phyloP scores from a whole-genome alignment of 2,797 vertebrate genomes.

The Acropternis orthonyx region DNA sequence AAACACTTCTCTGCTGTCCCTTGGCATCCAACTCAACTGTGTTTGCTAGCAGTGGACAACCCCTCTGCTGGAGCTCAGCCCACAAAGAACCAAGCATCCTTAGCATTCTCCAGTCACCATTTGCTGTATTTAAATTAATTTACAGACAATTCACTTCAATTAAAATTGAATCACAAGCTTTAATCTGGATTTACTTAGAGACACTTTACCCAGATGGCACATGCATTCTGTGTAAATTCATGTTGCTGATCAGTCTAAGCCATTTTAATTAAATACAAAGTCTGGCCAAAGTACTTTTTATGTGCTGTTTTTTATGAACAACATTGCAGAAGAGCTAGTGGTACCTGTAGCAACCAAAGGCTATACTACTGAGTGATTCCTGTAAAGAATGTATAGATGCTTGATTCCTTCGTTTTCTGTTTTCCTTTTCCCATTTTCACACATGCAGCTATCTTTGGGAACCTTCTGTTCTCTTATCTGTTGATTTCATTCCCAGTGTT shows the following conservation, averaged over 20 bases:
- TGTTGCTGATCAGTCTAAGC: neutral
- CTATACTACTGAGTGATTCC: neutral
- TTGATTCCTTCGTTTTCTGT: neutral
- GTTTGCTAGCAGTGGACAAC: neutral
- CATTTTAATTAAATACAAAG: conserved; percentile 7
- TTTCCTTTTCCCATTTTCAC: neutral
- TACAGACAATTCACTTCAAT: neutral
- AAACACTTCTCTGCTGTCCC: neutral
- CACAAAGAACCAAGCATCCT: neutral
- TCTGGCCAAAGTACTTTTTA: neutral
- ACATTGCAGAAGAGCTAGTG: neutral
- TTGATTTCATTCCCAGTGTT: neutral
- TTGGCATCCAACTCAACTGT: neutral
- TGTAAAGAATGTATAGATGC: neutral
- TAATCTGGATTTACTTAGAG: neutral
- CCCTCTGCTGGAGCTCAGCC: neutral
- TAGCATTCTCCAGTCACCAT: neutral
- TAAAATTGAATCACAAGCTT: neutral
- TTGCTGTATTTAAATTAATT: neutral
- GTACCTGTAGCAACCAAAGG: neutral
- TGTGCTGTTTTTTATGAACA: neutral
- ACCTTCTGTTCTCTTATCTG: neutral
- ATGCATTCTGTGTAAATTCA: neutral
- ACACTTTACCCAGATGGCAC: neutral
- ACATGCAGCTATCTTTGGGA: neutral